Evolutionary conservation across 2,888 invertebrate species (phyloP), one percentile per base, ranked within the genome.

Genomic region (Tineola bisselliella): DNA sequence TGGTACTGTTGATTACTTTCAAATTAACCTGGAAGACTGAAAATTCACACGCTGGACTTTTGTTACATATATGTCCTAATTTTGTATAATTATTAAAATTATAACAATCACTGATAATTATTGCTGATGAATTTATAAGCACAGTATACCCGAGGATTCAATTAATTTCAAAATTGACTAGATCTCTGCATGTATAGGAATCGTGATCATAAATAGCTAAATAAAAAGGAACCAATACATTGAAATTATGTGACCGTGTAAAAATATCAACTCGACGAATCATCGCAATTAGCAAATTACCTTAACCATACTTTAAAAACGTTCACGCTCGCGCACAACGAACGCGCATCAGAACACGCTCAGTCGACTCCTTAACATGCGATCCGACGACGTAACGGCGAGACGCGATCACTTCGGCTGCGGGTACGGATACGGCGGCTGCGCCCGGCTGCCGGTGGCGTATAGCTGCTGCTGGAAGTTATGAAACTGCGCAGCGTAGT

Each of bases 391-490:
- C 38, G 38, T 4, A 10, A 38, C 38, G 38, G 25, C 25, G 18
- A 12, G 17, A 25, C 25, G 18, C 65, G 63, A 81, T 86, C 86
- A 86, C 86, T 86, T 86, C 78, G 77, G 70, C 74, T 81, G 84
- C 71, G 79, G 81, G 76, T 86, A 84, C 63, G 86, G 84, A 74
- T 87, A 86, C 71, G 84, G 87, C 65, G 87, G 87, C 68, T 78
- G 81, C 54, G 77, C 83, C 61, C 87, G 74, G 64, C 76, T 79
- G 44, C 87, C 87, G 59, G 96, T 97, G 64, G 97, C 96, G 81
- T 97, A 97, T 67, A 97, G 84, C 81, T 96, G 96, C 79, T 97
- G 97, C 76, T 97, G 97, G 88, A 97, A 97, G 84, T 96, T 95
- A 83, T 96, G 96, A 88, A 94, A 97, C 89, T 96, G 96, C 80